Evolutionary conservation across 1,140 invertebrate genomes (phyloP), one percentile per base, ranked within the genome.

Genomic region (Dendrolimus kikuchii): DNA sequence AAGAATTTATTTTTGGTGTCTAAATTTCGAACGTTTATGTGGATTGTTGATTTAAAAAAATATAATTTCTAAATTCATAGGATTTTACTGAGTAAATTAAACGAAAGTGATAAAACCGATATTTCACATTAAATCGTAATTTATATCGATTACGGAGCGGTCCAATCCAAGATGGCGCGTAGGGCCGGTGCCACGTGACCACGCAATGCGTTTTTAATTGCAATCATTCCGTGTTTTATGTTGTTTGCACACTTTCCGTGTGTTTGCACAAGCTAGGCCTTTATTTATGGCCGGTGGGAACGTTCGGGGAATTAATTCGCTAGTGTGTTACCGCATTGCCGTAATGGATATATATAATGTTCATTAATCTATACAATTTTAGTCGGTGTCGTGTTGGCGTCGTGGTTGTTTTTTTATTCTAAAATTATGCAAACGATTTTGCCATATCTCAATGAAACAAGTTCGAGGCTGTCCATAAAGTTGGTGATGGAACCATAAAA

Each of bases 161-260:
- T 10, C 6, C 42, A 46, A 36, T 54, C 58, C 72, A 85, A 82
- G 76, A 82, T 85, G 79, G 79, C 79, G 65, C 23, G 23, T 23
- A 23, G 52, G 67, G 56, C 46, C 38, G 38, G 10, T 58, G 67
- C 53, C 78, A 77, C 74, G 78, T 76, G 81, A 72, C 74, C 73
- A 55, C 60, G 51, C 74, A 80, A 82, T 81, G 82, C 80, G 80
- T 85, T 84, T 84, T 82, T 84, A 84, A 84, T 82, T 85, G 80
- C 80, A 83, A 85, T 83, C 77, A 79, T 83, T 81, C 70, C 73
- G 79, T 86, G 78, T 83, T 86, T 85, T 86, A 83, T 83, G 77
- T 75, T 86, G 80, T 82, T 86, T 86, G 76, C 71, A 58, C 68
- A 74, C 75, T 74, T 76, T 71, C 71, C 67, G 63, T 68, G 55